Conservation (phyloP, 2,113 vertebrate genomes). For the Callipepla squamata region DNA sequence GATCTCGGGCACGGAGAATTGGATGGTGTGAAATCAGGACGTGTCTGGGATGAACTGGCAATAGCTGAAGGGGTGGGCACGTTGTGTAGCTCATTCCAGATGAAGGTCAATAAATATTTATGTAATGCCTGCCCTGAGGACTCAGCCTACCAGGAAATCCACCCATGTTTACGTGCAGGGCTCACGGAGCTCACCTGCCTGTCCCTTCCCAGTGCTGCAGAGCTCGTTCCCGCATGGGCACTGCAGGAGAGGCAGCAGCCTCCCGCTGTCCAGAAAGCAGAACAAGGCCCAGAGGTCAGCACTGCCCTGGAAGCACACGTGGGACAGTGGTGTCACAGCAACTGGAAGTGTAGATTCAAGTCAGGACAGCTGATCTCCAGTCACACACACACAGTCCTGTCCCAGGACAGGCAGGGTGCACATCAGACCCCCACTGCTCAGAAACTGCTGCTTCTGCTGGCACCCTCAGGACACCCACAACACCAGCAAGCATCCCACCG, state of each 20-base stretch:
- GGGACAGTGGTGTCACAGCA: not conserved
- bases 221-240: not conserved
- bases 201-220: not conserved
- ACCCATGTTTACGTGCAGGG: accelerated
- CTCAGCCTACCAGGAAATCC: slow-evolving; percentile 13
- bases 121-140: not conserved
- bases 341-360: not conserved
- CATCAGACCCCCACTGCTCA: not conserved
- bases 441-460: not conserved
- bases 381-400: not conserved
- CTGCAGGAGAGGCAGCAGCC: not conserved
- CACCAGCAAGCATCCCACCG: not conserved
- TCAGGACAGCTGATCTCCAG: not conserved
- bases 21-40: not conserved
- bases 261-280: not conserved
- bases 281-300: not conserved
- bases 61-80: not conserved
- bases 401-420: accelerated
- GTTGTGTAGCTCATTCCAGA: slow-evolving; percentile 18
- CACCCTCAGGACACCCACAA: not conserved
- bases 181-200: not conserved
- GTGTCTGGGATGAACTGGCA: not conserved
- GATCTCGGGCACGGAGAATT: not conserved
- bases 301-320: accelerated
- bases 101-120: not conserved